A percentile compares a stretch with the other conserved stretches of the same genome.
Conservation (phyloP, 2,888 invertebrate genomes). For the Netelia virgata region DNA sequence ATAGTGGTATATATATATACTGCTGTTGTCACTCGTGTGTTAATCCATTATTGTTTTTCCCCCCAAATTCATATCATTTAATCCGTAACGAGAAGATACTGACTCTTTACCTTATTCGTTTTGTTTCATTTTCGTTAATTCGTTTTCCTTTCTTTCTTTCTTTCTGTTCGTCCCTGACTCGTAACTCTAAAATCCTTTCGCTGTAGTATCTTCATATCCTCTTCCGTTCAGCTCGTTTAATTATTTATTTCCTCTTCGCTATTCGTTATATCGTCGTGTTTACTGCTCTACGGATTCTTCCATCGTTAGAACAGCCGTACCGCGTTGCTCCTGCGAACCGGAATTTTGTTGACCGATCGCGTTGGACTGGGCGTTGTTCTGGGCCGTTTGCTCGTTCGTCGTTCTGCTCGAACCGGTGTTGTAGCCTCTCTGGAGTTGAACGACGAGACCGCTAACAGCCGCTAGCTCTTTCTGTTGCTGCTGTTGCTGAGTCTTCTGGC, state of each 20-base stretch:
- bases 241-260: conserved; percentile 2
- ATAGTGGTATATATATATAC: conserved; percentile 29
- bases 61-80: neutral
- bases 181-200: conserved; percentile 20
- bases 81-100: conserved; percentile 59
- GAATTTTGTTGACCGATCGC: conserved; percentile 72
- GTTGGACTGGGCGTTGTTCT: conserved; percentile 68
- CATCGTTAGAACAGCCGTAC: conserved; percentile 78
- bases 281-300: conserved; percentile 84
- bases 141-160: conserved; percentile 29
- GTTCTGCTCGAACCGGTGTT: conserved; percentile 71
- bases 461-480: conserved; percentile 75
- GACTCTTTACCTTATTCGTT: conserved; percentile 38
- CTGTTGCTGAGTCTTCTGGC: conserved; percentile 83
- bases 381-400: conserved; percentile 61
- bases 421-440: conserved; percentile 83
- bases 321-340: conserved; percentile 72
- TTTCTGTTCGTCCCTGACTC: neutral
- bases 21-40: conserved; percentile 15
- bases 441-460: conserved; percentile 81
- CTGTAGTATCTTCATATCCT: conserved; percentile 19
- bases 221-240: conserved; percentile 17
- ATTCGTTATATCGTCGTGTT: conserved; percentile 60
- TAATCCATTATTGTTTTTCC: neutral
- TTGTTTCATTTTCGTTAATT: too few species aligned